Evolutionary conservation across 2,888 invertebrate species (phyloP).

Genomic region (Lordiphosa andalusiaca): DNA sequence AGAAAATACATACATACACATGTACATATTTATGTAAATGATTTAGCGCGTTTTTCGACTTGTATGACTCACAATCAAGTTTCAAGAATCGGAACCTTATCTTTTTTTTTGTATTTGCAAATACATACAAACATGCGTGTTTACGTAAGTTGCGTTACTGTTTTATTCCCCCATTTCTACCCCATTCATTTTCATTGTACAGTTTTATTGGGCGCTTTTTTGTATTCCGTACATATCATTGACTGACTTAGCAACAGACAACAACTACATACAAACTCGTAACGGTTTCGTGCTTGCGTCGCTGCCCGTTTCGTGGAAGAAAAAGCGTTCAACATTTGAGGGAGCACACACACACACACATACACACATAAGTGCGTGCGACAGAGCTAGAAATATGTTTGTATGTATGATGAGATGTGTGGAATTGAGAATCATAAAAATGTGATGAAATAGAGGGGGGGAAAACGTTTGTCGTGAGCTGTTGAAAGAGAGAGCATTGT

Average conservation of each 20-base stretch:
- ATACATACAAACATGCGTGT: constrained; percentile 24
- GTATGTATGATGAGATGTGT: constrained; percentile 46
- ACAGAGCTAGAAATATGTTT: constrained; percentile 53
- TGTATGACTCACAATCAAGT: constrained; percentile 24
- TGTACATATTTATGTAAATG: too few species aligned
- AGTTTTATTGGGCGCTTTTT: constrained; percentile 45
- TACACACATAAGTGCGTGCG: constrained; percentile 45
- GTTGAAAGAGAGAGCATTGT: constrained; percentile 33
- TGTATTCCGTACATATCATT: constrained; percentile 34
- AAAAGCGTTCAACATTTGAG: constrained; percentile 19
- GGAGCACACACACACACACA: constrained; percentile 28
- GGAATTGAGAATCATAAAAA: constrained; percentile 36
- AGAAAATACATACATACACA: too few species aligned
- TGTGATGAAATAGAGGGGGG: neutral
- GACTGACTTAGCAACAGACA: constrained; percentile 69
- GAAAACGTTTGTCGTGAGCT: constrained; percentile 20
- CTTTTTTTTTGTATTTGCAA: constrained; percentile 20
- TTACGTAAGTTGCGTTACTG: constrained; percentile 41
- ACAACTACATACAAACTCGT: constrained; percentile 36
- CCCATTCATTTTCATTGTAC: constrained; percentile 43
- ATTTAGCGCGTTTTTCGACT: constrained; percentile 8
- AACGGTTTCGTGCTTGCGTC: constrained; percentile 31
- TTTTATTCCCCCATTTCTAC: constrained; percentile 33
- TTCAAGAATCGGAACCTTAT: constrained; percentile 29
- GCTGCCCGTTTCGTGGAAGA: constrained; percentile 42